Conservation (phyloP, 2,888 invertebrate genomes). For the Chaetogeoica ovagalla region DNA sequence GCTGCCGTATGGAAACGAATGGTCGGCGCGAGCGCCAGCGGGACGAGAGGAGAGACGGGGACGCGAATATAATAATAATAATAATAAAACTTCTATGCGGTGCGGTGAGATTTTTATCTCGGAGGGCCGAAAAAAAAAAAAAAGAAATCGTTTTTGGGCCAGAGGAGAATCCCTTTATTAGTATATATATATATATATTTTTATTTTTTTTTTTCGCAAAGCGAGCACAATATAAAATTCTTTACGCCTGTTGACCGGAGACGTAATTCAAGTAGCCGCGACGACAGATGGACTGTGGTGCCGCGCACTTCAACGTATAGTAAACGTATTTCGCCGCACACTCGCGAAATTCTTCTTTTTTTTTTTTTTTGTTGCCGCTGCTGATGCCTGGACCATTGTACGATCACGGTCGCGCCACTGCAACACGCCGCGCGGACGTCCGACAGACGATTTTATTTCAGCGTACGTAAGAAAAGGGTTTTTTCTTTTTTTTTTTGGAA, state of each 20-base stretch:
- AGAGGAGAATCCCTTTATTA: conserved; percentile 27
- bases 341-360: background rate
- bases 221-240: conserved; percentile 48
- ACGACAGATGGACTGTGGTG: conserved; percentile 41
- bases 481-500: background rate
- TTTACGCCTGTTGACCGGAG: conserved; percentile 53
- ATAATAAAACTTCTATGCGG: conserved; percentile 51
- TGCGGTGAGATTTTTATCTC: conserved; percentile 48
- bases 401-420: background rate
- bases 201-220: conserved; percentile 34
- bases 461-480: conserved; percentile 24
- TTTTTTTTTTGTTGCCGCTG: too few species aligned
- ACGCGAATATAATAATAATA: conserved; percentile 46
- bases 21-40: background rate
- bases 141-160: conserved; percentile 44
- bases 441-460: background rate
- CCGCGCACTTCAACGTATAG: too few species aligned
- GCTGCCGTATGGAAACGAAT: too few species aligned
- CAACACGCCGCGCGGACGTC: conserved; percentile 29
- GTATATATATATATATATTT: background rate
- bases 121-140: background rate
- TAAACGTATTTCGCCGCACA: too few species aligned
- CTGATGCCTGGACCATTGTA: conserved; percentile 16
- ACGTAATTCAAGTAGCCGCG: conserved; percentile 51
- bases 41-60: background rate